Conservation (phyloP, 1,140 invertebrate genomes). For the Drosophila tristis region DNA sequence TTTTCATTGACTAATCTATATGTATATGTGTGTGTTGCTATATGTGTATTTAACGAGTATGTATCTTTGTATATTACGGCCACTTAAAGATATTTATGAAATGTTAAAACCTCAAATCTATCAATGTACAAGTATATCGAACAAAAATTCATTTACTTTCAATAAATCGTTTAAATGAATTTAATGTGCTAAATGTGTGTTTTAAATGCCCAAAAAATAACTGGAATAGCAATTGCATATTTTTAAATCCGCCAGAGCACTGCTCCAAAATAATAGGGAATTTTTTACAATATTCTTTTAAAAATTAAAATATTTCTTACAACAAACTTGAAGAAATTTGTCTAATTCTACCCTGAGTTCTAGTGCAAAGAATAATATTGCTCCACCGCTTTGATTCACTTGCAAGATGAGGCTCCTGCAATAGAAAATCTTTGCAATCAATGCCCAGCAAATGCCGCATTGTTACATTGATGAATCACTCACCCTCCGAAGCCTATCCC, state of each 20-base stretch:
- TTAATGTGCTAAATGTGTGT: no score
- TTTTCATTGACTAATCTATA: slow-evolving; percentile 49
- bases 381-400: not conserved
- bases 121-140: slow-evolving; percentile 66
- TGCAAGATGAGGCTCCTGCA: no score
- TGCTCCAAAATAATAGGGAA: no score
- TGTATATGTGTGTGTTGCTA: slow-evolving; percentile 77
- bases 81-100: slow-evolving; percentile 61
- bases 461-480: not conserved
- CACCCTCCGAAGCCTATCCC: not conserved
- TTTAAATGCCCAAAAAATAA: no score
- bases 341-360: not conserved
- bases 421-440: no score
- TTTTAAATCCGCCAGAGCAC: no score
- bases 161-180: slow-evolving; percentile 61
- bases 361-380: not conserved
- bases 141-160: slow-evolving; percentile 65
- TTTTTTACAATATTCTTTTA: no score
- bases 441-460: no score
- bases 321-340: no score
- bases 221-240: no score
- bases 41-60: slow-evolving; percentile 69
- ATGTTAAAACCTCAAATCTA: slow-evolving; percentile 62
- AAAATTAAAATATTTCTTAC: no score
- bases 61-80: slow-evolving; percentile 46